Evolutionary conservation across 2,888 invertebrate genomes (phyloP), one percentile per base, ranked within the genome.

Genomic region (Lordiphosa fenestrarum): DNA sequence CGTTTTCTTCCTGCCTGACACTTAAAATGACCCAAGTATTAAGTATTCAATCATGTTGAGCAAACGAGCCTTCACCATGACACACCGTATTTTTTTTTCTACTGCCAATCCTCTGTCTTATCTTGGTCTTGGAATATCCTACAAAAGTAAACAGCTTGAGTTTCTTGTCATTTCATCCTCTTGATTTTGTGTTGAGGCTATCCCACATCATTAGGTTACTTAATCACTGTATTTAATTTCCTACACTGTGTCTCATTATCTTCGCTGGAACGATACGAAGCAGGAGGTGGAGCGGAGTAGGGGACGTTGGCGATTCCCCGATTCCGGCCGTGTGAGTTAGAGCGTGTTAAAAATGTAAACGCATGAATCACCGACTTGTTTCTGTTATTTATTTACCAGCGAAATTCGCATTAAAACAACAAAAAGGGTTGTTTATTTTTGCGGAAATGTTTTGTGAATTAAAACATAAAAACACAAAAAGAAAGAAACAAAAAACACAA

Each of bases 161-260:
- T 39, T 36, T 46, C 53, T 30, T 35, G 48, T 40, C 49, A 40
- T 47, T 38, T 49, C 40, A 36, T 41, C 40, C 21, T 13, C 30
- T 42, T 9, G 19, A 15, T 33, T 36, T 47, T 36, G n/a, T 48
- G 46, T 44, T 44, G 52, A 15, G 51, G 66, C 67, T 80, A 83
- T 77, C 66, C 80, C 80, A 80, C 83, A 75, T 74, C 81, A 83
- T 83, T 83, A 77, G 77, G 81, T 81, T 80, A 77, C 81, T 81
- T 80, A 83, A 83, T 73, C 80, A 77, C 77, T 74, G 74, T 71
- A 81, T 82, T 81, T 82, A 83, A 80, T 82, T 81, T 72, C 69
- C 70, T 67, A 70, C 69, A 69, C 63, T 72, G 68, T 60, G 69
- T 63, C 74, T 77, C 72, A 77, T 77, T 81, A 77, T 77, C 74